A percentile compares a stretch with the other conserved stretches of the same genome.
Evolutionary conservation across 2,888 invertebrate species (phyloP).

Genomic region (Ectemnius cavifrons): DNA sequence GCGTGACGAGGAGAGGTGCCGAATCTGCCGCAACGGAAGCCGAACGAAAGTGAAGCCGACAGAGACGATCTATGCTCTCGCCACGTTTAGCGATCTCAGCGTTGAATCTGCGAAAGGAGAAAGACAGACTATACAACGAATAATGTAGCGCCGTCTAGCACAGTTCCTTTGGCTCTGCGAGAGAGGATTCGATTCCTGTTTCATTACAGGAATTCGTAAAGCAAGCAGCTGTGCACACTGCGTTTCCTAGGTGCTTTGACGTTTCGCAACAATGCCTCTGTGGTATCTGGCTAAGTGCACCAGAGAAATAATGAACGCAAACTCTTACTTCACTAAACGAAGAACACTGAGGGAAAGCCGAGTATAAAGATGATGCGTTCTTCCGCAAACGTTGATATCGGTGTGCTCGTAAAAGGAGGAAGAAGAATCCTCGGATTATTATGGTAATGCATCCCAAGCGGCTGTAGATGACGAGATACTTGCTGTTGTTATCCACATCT

Average conservation of each 20-base stretch:
- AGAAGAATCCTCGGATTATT: constrained; percentile 6
- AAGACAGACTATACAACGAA: background rate
- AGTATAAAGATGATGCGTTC: constrained; percentile 18
- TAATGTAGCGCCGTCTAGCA: background rate
- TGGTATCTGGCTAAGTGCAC: no score
- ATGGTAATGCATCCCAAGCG: background rate
- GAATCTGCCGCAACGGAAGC: background rate
- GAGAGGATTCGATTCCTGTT: no score
- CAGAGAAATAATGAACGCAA: constrained; percentile 1
- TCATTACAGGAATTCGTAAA: no score
- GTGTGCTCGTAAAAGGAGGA: constrained; percentile 36
- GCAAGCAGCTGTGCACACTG: no score
- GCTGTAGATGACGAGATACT: no score
- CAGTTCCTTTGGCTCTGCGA: background rate
- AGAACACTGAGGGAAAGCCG: constrained; percentile 46
- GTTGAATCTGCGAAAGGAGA: background rate
- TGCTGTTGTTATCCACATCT: no score
- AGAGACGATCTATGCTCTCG: constrained; percentile 6
- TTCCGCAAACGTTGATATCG: constrained; percentile 19
- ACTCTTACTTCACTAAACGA: constrained; percentile 15
- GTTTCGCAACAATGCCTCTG: no score
- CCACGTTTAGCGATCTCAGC: background rate
- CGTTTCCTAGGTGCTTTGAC: no score
- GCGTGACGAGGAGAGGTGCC: constrained; percentile 4
- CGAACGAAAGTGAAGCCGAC: background rate